Base-by-base conservation (phyloP, 2,113 vertebrate genomes). In the Phrynosoma platyrhinos region DNA sequence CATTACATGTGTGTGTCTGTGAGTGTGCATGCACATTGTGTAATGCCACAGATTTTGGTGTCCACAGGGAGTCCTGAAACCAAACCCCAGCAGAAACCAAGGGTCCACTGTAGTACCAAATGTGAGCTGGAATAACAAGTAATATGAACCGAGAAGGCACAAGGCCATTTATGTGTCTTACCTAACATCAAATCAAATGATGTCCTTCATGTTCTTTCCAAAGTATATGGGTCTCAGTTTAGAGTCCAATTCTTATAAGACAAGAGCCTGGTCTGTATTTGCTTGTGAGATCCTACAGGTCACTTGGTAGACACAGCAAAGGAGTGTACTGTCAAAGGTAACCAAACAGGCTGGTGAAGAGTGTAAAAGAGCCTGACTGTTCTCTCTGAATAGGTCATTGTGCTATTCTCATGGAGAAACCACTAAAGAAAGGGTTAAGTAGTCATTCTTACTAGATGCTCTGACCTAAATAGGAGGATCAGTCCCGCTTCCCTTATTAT, bases 381-480 rank as follows among this genome's bases (percentile, higher is more conserved):
- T 78, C 87, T 83, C 55, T 9, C 21, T 88, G 81, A 88, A 88
- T 77, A 83, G 72, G 7, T 40, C 62, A 83, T 88, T 88, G 87
- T 83, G 62, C n/a, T 79, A 81, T 77, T 79, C 68, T 40, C 52
- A 86, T 71, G 91, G 83, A 93, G 93, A 92, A 95, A 92, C 14
- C 66, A 83, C 90, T 74, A 81, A 93, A 94, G 68, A 93, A 90
- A 92, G 58, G 74, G 85, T 93, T 93, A 88, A 90, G 93, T 93
- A 86, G 79, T 25, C 64, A 85, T 69, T 81, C 86, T 83, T 55
- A 62, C 77, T 89, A 91, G 90, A 90, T 83, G 36, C 40, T 79
- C 87, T 87, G 42, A 78, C 88, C 81, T 86, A 83, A 89, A 80
- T 83, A 90, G 91, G 91, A 92, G 42, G 71, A 83, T 83, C 9